phyloP scores from a whole-genome alignment of 2,113 vertebrate genomes.

The Petaurus breviceps region DNA sequence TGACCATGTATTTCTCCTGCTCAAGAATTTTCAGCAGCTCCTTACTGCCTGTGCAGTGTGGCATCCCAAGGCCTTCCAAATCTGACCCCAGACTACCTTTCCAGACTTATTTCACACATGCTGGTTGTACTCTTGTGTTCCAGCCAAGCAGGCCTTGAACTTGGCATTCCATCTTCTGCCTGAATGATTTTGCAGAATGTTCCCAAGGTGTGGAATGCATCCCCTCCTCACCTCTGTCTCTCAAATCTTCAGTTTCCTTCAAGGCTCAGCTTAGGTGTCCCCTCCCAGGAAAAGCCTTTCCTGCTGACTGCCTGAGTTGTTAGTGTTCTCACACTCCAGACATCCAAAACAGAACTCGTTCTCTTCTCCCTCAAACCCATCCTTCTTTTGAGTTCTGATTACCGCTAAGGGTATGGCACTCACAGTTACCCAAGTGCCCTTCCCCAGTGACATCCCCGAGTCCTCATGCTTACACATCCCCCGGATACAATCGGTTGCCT shows the following conservation, averaged over 20 bases:
- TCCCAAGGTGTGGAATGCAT: not conserved
- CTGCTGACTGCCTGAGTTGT: not conserved
- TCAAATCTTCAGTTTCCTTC: not conserved
- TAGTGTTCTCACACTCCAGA: not conserved
- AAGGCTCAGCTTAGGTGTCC: not conserved
- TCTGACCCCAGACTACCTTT: not conserved
- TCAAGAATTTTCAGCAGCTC: not conserved
- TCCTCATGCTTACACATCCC: too few species aligned
- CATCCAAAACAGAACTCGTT: too few species aligned
- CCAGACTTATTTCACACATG: not conserved
- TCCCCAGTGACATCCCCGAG: too few species aligned
- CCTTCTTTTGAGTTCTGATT: too few species aligned
- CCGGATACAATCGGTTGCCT: too few species aligned
- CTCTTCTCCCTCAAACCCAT: too few species aligned
- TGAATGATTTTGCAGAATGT: not conserved
- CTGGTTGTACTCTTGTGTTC: not conserved
- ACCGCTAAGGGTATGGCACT: too few species aligned
- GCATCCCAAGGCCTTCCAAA: not conserved
- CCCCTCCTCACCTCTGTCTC: not conserved
- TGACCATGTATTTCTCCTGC: not conserved
- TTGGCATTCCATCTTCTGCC: not conserved
- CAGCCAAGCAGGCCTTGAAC: not conserved
- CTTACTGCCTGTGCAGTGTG: not conserved
- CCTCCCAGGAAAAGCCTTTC: not conserved
- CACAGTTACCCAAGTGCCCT: too few species aligned